A percentile compares a stretch with the other conserved stretches of the same genome.
These are phyloP conservation scores for Drosophila teissieri DNA, from an alignment of 1,140 invertebrate genomes.

Conservation along the genomic window DNA sequence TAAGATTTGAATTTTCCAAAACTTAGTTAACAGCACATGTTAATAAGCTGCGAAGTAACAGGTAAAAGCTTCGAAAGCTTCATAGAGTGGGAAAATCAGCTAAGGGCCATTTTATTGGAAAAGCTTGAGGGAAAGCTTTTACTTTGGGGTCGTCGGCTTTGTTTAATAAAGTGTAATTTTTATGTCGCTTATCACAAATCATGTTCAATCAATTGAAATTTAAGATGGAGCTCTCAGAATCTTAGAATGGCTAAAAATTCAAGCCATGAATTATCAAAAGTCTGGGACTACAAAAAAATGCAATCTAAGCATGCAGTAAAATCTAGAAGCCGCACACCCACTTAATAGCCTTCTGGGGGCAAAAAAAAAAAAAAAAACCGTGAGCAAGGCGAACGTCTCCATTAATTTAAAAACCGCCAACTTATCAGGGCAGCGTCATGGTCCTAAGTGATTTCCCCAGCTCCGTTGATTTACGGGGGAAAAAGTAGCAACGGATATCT, in stretches of 20 bases:
- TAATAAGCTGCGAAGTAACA: slow-evolving; percentile 1
- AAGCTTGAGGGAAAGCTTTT: slow-evolving; percentile 1
- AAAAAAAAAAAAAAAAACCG: not conserved
- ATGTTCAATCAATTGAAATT: slow-evolving; percentile 45
- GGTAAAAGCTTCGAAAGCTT: slow-evolving; percentile 45
- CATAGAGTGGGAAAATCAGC: slow-evolving; percentile 13
- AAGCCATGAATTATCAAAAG: slow-evolving; percentile 14
- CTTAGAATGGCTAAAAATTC: not conserved
- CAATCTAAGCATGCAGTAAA: slow-evolving; percentile 52
- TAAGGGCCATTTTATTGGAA: not conserved
- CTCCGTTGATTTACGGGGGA: slow-evolving; percentile 63
- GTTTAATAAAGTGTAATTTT: not conserved
- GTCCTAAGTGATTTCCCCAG: slow-evolving; percentile 71
- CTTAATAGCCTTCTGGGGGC: slow-evolving; percentile 24
- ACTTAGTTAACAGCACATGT: slow-evolving; percentile 21
- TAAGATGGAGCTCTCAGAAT: not conserved
- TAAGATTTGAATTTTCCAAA: slow-evolving; percentile 21
- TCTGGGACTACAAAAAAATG: slow-evolving; percentile 28
- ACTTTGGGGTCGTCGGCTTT: not conserved
- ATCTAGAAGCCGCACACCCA: slow-evolving; percentile 8
- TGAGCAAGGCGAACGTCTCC: slow-evolving; percentile 57
- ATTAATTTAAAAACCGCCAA: slow-evolving; percentile 79
- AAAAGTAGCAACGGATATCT: slow-evolving; percentile 35
- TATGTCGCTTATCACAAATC: slow-evolving; percentile 33
- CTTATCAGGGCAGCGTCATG: slow-evolving; percentile 71